Base-by-base conservation (phyloP, 2,888 invertebrate genomes). In the Agonopterix arenella region DNA sequence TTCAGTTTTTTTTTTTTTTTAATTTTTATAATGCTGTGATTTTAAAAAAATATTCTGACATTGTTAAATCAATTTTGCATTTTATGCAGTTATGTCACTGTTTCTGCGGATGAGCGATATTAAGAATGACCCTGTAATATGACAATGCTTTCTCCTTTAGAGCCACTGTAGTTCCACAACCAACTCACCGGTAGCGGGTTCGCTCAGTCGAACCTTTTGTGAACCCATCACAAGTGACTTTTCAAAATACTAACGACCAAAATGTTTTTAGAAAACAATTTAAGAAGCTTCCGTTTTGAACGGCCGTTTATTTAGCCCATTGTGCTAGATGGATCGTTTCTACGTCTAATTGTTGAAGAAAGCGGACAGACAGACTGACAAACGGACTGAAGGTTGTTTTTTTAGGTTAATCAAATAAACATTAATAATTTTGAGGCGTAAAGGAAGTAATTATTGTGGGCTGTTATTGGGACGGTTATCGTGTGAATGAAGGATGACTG, bases 191-290 rank as follows among this genome's bases (percentile, higher is more conserved):
- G 53, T 59, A 54, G 56, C 55, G 60, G 64, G 62, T 61, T 51
- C 53, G 44, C 53, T 47, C 58, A 55, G 61, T 62, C 61, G 44
- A 44, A 41, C 54, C 51, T 55, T 66, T 81, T 81, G 78, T 81
- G 54, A 55, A 51, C 52, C 56, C 65, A 60, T 78, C 79, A 76
- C 57, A 61, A 51, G 61, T 67, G 68, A 68, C 73, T 73, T 62
- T 59, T 65, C 65, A 70, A 68, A 61, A 70, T 61, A 69, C 72
- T 80, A 81, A 78, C 82, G 81, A 80, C 70, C 71, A 51, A 62
- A 71, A 73, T 84, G 86, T 85, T 86, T 84, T 81, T 81, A 80
- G 75, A 84, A 86, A 86, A 88, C 84, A 85, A 75, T 83, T 78
- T 78, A 79, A 81, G 79, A 78, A 73, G 86, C 85, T 86, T 82